phyloP scores from a whole-genome alignment of 1,140 invertebrate species.

The Callitettix versicolor region DNA sequence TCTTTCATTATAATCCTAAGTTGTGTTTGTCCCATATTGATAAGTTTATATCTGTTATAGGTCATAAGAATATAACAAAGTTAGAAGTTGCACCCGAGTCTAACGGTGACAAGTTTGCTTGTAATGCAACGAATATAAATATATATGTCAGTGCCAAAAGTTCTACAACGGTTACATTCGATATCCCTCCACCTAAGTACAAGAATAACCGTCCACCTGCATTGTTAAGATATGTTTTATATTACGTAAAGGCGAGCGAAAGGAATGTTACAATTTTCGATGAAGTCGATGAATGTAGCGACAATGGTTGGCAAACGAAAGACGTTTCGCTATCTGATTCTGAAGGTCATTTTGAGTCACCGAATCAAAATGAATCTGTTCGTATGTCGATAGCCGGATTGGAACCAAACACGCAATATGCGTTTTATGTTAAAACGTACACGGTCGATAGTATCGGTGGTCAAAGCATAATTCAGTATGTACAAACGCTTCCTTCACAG shows the following conservation, averaged over 20 bases:
- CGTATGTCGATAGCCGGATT: constrained; percentile 35
- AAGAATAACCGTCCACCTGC: neutral
- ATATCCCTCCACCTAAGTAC: neutral
- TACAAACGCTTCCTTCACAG: constrained; percentile 59
- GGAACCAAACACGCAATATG: constrained; percentile 75
- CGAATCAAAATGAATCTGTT: neutral
- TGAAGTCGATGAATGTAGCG: constrained; percentile 71
- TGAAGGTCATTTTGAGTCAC: neutral
- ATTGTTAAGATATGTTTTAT: constrained; percentile 13
- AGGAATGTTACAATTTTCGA: constrained; percentile 62
- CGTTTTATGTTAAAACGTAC: constrained; percentile 78
- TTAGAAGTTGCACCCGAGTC: constrained; percentile 65
- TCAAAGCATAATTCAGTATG: constrained; percentile 66
- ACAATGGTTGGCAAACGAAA: constrained; percentile 44
- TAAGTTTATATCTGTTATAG: neutral
- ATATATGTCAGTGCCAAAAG: constrained; percentile 5
- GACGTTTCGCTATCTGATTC: constrained; percentile 28
- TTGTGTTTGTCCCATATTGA: constrained; percentile 74
- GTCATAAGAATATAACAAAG: constrained; percentile 10
- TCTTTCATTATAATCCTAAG: constrained; percentile 92
- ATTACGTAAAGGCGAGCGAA: constrained; percentile 42
- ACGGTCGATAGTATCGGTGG: constrained; percentile 55
- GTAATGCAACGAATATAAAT: constrained; percentile 39
- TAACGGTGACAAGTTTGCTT: constrained; percentile 87
- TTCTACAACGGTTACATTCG: too few species aligned